Evolutionary conservation across 2,888 invertebrate genomes (phyloP).

Genomic region (Uloborus plumipes): DNA sequence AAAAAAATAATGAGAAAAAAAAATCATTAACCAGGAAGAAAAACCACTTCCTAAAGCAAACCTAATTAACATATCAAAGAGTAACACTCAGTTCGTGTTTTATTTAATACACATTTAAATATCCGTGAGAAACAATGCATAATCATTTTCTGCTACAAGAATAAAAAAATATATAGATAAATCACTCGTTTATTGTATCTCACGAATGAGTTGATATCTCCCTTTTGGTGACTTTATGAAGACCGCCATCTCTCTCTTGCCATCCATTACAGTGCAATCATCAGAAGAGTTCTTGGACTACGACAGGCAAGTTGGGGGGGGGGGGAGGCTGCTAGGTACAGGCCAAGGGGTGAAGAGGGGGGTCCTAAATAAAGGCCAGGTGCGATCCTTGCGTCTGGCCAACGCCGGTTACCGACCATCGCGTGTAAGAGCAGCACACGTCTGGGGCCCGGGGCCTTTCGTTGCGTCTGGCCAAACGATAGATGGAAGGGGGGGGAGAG

Average conservation of each 20-base stretch:
- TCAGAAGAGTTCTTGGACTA: constrained; percentile 1
- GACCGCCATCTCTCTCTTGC: background rate
- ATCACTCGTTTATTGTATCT: no score
- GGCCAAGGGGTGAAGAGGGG: background rate
- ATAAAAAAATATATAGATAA: no score
- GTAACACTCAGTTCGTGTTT: no score
- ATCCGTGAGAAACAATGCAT: no score
- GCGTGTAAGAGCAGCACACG: constrained; percentile 43
- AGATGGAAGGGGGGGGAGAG: constrained; percentile 2
- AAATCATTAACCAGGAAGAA: no score
- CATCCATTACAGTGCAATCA: constrained; percentile 16
- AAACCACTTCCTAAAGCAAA: no score
- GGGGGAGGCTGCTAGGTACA: background rate
- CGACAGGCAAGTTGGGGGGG: background rate
- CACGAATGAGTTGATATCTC: no score
- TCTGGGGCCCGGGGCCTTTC: constrained; percentile 21
- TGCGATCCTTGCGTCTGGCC: constrained; percentile 8
- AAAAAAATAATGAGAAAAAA: no score
- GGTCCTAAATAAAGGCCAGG: constrained; percentile 18
- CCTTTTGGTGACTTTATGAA: constrained; percentile 2
- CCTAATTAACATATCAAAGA: no score
- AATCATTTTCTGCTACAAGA: no score
- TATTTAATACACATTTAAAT: no score
- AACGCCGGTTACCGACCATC: constrained; percentile 30
- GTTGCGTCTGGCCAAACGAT: constrained; percentile 19